Base-by-base conservation (phyloP, 2,113 vertebrate genomes). In the Dicrurus megarhynchus region DNA sequence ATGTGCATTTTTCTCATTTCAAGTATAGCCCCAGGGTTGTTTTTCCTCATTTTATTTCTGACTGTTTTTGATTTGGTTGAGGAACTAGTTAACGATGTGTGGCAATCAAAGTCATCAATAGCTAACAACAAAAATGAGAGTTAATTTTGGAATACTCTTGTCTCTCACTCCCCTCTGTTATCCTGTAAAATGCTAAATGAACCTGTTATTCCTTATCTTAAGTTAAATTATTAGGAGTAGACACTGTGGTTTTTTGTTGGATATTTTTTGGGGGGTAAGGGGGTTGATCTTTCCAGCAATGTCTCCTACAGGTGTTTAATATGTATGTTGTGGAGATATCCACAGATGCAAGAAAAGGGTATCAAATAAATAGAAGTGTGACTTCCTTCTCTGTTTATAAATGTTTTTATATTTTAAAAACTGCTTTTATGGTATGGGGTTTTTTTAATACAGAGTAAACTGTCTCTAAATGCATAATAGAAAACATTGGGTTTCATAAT, bases 21-120 rank as follows among this genome's bases (percentile, higher is more conserved):
- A 82, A 71, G 41, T 78, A 32, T 56, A 92, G 75, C 89, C 65
- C 16, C 3, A 0, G 60, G 73, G 59, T 39, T 75, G 56, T 44
- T 70, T 91, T 86, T 82, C 52, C 67, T 90, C 50, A 39, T 91
- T 92, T 95, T 70, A 32, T 91, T 95, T 93, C 53, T 87, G 59
- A 47, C n/a, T 95, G 69, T 65, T 78, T 88, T 95, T 86, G 27
- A 78, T 87, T 92, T 91, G 16, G 6, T 87, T 7, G 46, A 75
- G 68, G 46, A 89, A 73, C 44, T 89, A 75, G 22, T 81, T 94
- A 84, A 92, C 64, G 59, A 69, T 84, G 52, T 84, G 42, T 89
- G 73, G 20, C 91, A 83, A 46, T 90, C 59, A 37, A 67, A 90
- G 28, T 56, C 73, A 84, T 70, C 37, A 84, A n/a, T 28, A 70